Evolutionary conservation across 2,888 invertebrate genomes (phyloP).

Genomic region (Sarcophaga variegata): DNA sequence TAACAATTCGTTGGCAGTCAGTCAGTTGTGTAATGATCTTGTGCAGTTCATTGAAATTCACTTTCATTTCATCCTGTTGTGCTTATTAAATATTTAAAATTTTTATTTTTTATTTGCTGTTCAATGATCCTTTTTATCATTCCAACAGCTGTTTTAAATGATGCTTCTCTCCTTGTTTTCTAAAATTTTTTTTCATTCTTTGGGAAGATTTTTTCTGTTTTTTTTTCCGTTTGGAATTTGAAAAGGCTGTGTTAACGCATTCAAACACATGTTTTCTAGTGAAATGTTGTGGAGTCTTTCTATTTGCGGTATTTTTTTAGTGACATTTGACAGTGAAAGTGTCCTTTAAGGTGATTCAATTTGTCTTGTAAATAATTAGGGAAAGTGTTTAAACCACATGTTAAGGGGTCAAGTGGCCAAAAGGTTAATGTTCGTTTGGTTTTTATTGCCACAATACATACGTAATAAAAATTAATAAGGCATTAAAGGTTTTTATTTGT

Average conservation of each 20-base stretch:
- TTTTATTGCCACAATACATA: neutral
- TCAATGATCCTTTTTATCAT: conserved; percentile 43
- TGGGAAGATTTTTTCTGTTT: neutral
- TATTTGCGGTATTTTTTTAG: neutral
- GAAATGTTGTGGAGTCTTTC: neutral
- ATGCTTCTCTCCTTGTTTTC: conserved; percentile 16
- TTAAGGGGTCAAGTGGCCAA: neutral
- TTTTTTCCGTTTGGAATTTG: too few species aligned
- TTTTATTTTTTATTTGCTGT: neutral
- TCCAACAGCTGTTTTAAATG: conserved; percentile 47
- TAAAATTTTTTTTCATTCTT: neutral
- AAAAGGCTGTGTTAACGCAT: neutral
- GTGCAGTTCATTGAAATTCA: neutral
- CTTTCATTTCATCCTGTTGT: neutral
- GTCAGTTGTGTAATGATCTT: neutral
- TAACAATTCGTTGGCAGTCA: neutral
- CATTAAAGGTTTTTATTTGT: neutral
- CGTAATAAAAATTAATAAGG: neutral
- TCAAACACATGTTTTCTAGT: neutral
- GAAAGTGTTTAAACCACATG: neutral
- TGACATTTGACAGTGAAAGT: conserved; percentile 1
- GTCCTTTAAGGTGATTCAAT: conserved; percentile 26
- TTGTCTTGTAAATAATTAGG: neutral
- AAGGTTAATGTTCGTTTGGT: neutral
- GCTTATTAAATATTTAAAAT: neutral